phyloP scores from a whole-genome alignment of 2,797 vertebrate genomes.

The Lepilemur ruficaudatus region DNA sequence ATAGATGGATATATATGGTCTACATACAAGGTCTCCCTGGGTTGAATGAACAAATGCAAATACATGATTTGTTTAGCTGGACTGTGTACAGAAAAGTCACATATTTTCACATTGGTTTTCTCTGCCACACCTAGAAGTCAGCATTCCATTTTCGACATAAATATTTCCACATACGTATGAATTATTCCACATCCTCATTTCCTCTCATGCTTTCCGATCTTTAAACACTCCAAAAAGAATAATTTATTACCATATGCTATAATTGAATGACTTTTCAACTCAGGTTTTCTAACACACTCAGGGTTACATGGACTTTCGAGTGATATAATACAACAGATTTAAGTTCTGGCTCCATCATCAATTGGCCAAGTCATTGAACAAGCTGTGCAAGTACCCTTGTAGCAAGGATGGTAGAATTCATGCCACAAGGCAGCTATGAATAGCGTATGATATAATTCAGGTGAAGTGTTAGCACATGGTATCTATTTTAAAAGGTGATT shows the following conservation, averaged over 20 bases:
- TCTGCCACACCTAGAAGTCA: neutral
- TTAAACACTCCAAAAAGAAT: constrained; percentile 3
- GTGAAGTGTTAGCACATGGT: neutral
- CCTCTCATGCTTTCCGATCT: neutral
- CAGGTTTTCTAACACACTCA: neutral
- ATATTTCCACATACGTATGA: neutral
- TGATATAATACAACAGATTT: neutral
- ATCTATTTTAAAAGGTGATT: neutral
- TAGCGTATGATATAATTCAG: neutral
- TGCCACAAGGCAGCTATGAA: neutral
- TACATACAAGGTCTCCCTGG: neutral
- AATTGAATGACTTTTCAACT: neutral
- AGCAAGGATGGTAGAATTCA: neutral
- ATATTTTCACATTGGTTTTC: neutral
- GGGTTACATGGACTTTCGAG: neutral
- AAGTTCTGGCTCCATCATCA: neutral
- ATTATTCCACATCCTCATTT: neutral
- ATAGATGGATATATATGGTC: neutral
- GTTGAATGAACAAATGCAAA: constrained; percentile 1
- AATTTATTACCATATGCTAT: neutral
- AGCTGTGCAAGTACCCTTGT: neutral
- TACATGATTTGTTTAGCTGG: neutral
- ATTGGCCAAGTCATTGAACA: neutral
- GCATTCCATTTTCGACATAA: neutral
- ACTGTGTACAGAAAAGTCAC: neutral